A percentile compares a stretch with the other conserved stretches of the same genome.
Evolutionary conservation across 1,140 invertebrate genomes (phyloP).

Genomic region (Sesamia nonagrioides): DNA sequence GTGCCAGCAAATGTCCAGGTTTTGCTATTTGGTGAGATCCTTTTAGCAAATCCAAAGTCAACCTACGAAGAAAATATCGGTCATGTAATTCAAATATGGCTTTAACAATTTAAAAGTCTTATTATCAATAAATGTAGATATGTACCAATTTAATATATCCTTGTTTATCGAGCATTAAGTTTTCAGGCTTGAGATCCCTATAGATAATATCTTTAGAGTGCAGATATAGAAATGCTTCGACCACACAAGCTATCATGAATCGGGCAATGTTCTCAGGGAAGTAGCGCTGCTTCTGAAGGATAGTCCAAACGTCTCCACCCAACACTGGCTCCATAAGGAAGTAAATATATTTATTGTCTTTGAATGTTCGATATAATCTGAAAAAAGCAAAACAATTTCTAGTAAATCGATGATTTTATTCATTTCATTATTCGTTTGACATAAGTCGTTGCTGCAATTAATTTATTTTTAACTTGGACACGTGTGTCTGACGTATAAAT

Average conservation of each 20-base stretch:
- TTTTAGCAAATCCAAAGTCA: slow-evolving; percentile 99
- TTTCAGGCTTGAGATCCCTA: slow-evolving; percentile 98
- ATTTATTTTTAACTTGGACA: neutral
- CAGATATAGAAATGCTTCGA: slow-evolving; percentile 97
- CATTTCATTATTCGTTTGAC: neutral
- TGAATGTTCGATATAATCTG: slow-evolving; percentile 97
- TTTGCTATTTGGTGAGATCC: slow-evolving; percentile 92
- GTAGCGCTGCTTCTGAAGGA: slow-evolving; percentile 93
- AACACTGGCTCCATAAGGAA: slow-evolving; percentile 98
- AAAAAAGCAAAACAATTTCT: slow-evolving; percentile 32
- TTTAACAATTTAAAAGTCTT: too few species aligned
- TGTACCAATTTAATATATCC: slow-evolving; percentile 97
- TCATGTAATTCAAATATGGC: neutral
- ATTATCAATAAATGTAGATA: slow-evolving; percentile 4
- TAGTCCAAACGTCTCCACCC: slow-evolving; percentile 99
- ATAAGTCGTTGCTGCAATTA: slow-evolving; percentile 1
- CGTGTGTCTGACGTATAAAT: neutral
- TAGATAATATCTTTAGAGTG: slow-evolving; percentile 96
- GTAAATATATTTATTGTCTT: slow-evolving; percentile 98
- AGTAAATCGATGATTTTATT: neutral
- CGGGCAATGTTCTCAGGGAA: slow-evolving; percentile 95
- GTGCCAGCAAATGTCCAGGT: slow-evolving; percentile 99
- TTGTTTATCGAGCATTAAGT: slow-evolving; percentile 94
- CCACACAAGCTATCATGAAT: slow-evolving; percentile 97
- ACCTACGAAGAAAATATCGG: slow-evolving; percentile 88